These are phyloP conservation scores for Beris morrisii DNA, from an alignment of 2,888 invertebrate genomes.

Conservation along the genomic window DNA sequence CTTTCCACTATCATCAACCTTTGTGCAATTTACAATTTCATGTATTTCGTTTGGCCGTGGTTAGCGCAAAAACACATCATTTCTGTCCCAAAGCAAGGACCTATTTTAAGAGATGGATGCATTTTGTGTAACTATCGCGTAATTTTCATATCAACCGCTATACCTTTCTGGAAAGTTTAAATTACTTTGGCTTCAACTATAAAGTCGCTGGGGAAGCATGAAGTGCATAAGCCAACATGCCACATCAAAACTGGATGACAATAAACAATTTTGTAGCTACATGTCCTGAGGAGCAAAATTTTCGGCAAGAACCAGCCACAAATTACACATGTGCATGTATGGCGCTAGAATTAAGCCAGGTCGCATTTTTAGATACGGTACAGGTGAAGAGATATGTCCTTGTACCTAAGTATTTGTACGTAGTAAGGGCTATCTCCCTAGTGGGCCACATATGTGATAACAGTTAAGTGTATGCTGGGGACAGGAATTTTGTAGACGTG, in stretches of 20 bases:
- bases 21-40: too few relatives aligned
- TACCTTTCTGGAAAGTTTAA: conserved; percentile 35
- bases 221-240: neutral
- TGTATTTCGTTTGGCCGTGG: too few relatives aligned
- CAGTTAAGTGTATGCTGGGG: conserved; percentile 32
- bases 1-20: too few relatives aligned
- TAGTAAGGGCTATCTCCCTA: conserved; percentile 21
- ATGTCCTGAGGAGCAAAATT: conserved; percentile 4
- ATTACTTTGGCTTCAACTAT: conserved; percentile 33
- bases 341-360: conserved; percentile 34
- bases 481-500: conserved; percentile 12
- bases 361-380: conserved; percentile 30
- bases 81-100: neutral
- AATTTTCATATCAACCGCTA: conserved; percentile 34
- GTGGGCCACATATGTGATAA: conserved; percentile 33
- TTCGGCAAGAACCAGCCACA: conserved; percentile 28
- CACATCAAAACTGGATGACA: conserved; percentile 24
- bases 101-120: neutral
- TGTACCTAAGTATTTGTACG: neutral
- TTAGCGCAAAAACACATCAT: too few relatives aligned
- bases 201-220: conserved; percentile 28
- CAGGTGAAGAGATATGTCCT: neutral
- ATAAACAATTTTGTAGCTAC: conserved; percentile 33
- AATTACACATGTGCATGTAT: conserved; percentile 37
- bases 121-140: conserved; percentile 5